These are phyloP conservation scores for Helobdella robusta DNA, from an alignment of 2,888 invertebrate genomes.

Conservation along the genomic window DNA sequence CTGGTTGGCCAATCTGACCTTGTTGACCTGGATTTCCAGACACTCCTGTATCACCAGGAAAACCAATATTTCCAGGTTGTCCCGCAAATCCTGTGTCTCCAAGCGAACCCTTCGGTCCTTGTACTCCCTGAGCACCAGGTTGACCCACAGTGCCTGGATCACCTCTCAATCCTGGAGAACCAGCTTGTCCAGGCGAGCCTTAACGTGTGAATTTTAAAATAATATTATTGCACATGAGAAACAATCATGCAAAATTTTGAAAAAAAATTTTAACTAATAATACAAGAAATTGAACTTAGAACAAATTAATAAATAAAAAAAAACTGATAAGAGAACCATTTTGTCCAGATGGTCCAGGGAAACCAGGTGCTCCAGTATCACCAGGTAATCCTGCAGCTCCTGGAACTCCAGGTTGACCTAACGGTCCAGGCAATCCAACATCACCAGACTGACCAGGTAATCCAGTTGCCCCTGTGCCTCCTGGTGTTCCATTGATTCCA, in stretches of 20 bases:
- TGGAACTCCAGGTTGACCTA: constrained; percentile 19
- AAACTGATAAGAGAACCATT: neutral
- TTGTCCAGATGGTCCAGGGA: neutral
- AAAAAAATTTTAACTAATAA: too few relatives aligned
- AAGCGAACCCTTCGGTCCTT: neutral
- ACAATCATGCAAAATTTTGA: too few relatives aligned
- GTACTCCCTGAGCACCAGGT: constrained; percentile 31
- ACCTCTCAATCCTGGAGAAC: constrained; percentile 33
- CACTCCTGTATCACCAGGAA: neutral
- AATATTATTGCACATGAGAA: too few relatives aligned
- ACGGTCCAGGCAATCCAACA: constrained; percentile 2
- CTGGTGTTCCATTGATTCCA: constrained; percentile 6
- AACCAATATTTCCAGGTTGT: constrained; percentile 1
- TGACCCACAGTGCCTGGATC: constrained; percentile 34
- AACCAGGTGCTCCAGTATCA: constrained; percentile 6
- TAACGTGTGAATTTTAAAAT: too few relatives aligned
- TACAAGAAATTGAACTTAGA: too few relatives aligned
- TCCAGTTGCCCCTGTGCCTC: neutral
- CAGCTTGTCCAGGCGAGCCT: constrained; percentile 36
- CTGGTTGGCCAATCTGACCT: neutral
- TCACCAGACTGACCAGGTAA: neutral
- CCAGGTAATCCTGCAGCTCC: constrained; percentile 31
- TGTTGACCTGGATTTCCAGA: neutral
- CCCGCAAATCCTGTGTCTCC: constrained; percentile 8
- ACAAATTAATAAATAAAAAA: neutral